Evolutionary conservation across 2,113 vertebrate species (phyloP).

Genomic region (Melanostigma gelatinosum): DNA sequence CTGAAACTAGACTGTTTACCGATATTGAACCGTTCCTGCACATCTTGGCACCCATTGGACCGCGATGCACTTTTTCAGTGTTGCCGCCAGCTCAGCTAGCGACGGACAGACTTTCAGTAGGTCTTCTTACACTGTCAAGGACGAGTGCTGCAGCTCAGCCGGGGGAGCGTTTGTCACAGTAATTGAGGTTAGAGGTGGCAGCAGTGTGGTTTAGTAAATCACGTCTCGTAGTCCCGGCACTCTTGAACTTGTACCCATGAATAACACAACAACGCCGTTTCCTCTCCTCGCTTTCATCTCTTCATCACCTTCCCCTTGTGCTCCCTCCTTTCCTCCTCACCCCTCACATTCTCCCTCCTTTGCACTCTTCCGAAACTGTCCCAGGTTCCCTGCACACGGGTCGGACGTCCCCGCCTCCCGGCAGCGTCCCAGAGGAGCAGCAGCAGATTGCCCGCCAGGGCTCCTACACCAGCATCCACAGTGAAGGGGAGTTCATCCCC

Average conservation of each 20-base stretch:
- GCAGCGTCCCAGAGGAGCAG: conserved; percentile 92
- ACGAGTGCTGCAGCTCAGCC: conserved; percentile 45
- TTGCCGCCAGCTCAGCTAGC: conserved; percentile 22
- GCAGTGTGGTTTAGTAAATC: conserved; percentile 60
- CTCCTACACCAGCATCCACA: conserved; percentile 94
- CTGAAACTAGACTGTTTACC: neutral
- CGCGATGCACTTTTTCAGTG: neutral
- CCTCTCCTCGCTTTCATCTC: conserved; percentile 49
- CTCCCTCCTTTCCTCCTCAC: neutral
- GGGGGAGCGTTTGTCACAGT: conserved; percentile 64
- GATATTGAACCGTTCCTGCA: neutral
- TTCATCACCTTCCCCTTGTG: conserved; percentile 18
- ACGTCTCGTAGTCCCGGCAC: conserved; percentile 43
- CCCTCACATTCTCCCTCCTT: neutral
- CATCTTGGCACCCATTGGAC: neutral
- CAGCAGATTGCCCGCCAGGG: conserved; percentile 94
- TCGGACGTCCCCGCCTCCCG: conserved; percentile 89
- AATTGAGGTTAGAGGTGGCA: conserved; percentile 71
- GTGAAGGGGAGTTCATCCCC: conserved; percentile 93
- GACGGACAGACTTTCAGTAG: conserved; percentile 29
- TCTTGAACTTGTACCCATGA: conserved; percentile 59
- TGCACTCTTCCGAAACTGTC: neutral
- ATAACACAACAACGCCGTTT: conserved; percentile 37
- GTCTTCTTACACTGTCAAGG: conserved; percentile 56
- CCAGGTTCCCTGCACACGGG: conserved; percentile 91